Evolutionary conservation across 2,797 vertebrate species (phyloP), one percentile per base, ranked within the genome.

Genomic region (Silurus aristotelis): DNA sequence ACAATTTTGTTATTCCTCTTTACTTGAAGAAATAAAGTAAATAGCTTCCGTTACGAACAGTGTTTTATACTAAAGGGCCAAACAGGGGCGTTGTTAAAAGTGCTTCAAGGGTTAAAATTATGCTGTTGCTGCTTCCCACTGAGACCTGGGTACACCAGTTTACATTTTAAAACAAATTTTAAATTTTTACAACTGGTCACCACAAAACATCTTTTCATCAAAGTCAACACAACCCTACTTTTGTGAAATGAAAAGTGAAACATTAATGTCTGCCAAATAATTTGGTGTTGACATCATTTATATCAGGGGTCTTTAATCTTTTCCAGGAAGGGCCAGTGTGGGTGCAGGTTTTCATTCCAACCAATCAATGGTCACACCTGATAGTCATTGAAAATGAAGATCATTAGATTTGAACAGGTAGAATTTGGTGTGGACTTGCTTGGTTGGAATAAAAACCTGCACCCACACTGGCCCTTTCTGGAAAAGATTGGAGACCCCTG

Each of bases 1-100:
- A 96, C 95, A 96, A 94, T 95, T 95, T 95, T 89, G 78, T 88
- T 93, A 93, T 94, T 95, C 87, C 91, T 94, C 88, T 92, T 95
- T 88, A 93, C 92, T 92, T 94, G 94, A 93, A 90, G 92, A 94
- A 94, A 94, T 92, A 89, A 94, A 94, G 90, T 89, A 93, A 90
- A 94, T 92, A 92, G 90, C 89, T 94, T 92, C 93, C 92, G 94
- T 95, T 93, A 94, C 91, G 93, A 94, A 95, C 95, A 95, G 94
- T 94, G 93, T 95, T 94, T 95, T 90, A 94, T 94, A 95, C 92
- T 94, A 92, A 94, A 93, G 90, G 92, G 88, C 79, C 79, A 75
- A 81, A 92, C 88, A 90, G 88, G 89, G 86, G 89, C 89, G 91
- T 90, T 91, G 4, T 90, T 87, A 91, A 95, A 96, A 95, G 95